Percentiles rank a stretch among this genome's conserved stretches.
Conservation (phyloP, 2,888 invertebrate species). For the Seira musarum region DNA sequence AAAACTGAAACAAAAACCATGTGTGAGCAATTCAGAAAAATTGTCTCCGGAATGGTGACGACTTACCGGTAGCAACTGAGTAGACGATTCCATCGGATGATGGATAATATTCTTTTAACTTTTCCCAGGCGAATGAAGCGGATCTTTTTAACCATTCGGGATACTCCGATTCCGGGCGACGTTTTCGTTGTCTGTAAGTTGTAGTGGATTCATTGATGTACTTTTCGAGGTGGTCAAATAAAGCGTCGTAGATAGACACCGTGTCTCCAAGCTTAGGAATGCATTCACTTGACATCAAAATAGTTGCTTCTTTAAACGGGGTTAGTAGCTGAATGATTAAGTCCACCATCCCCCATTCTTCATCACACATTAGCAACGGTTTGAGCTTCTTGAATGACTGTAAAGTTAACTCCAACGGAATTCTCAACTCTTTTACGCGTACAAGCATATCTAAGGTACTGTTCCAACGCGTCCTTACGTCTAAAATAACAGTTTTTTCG, state of each 20-base stretch:
- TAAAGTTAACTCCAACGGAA: conserved; percentile 11
- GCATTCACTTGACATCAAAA: background rate
- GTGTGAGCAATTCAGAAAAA: no score
- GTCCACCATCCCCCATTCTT: conserved; percentile 14
- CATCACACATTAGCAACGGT: background rate
- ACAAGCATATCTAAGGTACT: conserved; percentile 11
- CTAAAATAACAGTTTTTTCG: background rate
- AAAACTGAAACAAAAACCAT: no score
- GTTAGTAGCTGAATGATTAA: background rate
- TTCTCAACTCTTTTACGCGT: background rate
- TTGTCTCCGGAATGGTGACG: no score
- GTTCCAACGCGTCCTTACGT: conserved; percentile 29
- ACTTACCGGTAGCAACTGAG: no score
- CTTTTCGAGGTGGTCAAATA: conserved; percentile 11
- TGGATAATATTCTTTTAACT: conserved; percentile 10
- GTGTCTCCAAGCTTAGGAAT: background rate
- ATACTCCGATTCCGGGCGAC: background rate
- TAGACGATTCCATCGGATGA: no score
- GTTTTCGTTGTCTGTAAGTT: background rate
- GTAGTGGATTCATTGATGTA: background rate
- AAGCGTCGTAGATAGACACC: background rate
- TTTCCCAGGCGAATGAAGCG: background rate
- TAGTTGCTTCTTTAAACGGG: conserved; percentile 21
- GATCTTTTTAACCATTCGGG: background rate
- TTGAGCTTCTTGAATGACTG: background rate